Conservation (phyloP, 2,113 vertebrate genomes). For the Clarias magur region DNA sequence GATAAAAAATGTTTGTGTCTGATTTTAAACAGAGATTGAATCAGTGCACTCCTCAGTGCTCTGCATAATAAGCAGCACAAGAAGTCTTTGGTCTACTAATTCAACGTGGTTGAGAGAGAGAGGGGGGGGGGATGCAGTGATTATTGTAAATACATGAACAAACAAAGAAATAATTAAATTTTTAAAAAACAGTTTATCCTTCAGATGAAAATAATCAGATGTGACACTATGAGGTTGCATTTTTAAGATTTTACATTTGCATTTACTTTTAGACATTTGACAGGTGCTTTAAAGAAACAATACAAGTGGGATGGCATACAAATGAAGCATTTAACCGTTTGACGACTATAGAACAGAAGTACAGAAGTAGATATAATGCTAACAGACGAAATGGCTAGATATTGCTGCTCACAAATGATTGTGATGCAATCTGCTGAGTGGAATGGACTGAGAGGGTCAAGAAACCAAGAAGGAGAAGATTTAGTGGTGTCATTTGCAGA, state of each 20-base stretch:
- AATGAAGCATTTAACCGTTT: neutral
- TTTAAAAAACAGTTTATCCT: neutral
- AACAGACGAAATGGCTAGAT: neutral
- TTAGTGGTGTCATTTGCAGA: neutral
- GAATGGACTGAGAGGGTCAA: neutral
- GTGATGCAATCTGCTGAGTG: neutral
- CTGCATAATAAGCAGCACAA: conserved; percentile 45
- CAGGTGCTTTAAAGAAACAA: neutral
- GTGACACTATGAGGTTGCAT: neutral
- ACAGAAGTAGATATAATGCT: neutral
- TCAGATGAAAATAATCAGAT: neutral
- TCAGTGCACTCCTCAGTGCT: conserved; percentile 33
- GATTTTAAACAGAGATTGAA: conserved; percentile 52
- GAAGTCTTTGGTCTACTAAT: conserved; percentile 19
- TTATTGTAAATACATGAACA: conserved; percentile 9
- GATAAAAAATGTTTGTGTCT: conserved; percentile 49
- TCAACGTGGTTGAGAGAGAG: neutral
- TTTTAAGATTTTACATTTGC: neutral
- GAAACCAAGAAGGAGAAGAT: neutral
- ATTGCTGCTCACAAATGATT: neutral
- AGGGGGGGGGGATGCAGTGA: neutral
- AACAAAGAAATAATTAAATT: neutral
- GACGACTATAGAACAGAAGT: neutral
- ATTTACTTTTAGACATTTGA: neutral
- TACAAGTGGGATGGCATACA: neutral